phyloP scores from a whole-genome alignment of 2,797 vertebrate genomes.

The Furcifer pardalis region DNA sequence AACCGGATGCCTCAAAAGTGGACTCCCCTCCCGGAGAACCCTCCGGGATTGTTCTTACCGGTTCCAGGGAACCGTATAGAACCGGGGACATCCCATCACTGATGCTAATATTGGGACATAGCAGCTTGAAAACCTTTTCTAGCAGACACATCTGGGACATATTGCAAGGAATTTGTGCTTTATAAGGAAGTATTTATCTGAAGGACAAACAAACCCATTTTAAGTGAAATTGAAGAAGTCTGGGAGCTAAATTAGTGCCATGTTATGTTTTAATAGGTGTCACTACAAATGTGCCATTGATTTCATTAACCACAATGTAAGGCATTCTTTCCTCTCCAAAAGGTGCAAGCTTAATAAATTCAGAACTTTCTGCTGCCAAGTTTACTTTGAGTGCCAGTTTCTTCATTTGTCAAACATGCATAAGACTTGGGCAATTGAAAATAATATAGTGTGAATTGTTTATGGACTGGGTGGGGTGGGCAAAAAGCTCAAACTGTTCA shows the following conservation, averaged over 20 bases:
- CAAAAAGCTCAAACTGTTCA: conserved; percentile 35
- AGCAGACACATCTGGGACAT: not conserved
- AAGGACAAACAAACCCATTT: not conserved
- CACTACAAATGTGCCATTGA: not conserved
- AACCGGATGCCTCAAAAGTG: no score
- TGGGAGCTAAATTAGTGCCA: not conserved
- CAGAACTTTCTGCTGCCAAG: conserved; percentile 4
- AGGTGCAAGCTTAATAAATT: not conserved
- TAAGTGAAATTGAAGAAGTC: conserved; percentile 10
- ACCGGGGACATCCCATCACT: no score
- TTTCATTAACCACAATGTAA: not conserved
- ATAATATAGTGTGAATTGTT: not conserved
- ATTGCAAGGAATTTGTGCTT: conserved; percentile 1
- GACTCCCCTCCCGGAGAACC: no score
- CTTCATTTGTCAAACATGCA: not conserved
- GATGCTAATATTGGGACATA: conserved; percentile 1
- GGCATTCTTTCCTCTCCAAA: not conserved
- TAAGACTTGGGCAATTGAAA: conserved; percentile 14
- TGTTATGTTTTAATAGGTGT: not conserved
- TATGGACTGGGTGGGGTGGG: conserved; percentile 30
- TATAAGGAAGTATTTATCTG: not conserved
- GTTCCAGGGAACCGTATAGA: no score
- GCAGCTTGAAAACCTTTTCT: not conserved
- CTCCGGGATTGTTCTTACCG: no score
- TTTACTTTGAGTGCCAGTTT: not conserved